Conservation (phyloP, 64 coral and sea anemone genomes). For the Platygyra sinensis region DNA sequence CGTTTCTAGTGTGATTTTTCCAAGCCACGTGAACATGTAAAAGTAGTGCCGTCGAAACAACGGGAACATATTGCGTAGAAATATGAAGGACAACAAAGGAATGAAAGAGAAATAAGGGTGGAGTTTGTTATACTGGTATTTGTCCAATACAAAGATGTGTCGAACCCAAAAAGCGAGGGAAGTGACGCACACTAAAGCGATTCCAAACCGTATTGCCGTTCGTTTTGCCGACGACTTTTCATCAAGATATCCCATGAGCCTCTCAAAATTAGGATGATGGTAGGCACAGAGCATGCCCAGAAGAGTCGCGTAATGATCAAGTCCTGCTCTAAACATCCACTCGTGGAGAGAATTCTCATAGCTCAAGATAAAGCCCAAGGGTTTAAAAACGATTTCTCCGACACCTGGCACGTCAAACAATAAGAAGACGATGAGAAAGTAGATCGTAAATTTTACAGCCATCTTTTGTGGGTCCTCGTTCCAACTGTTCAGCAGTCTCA, state of each 20-base stretch:
- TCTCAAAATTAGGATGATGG: constrained; percentile 74
- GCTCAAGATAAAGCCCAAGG: constrained; percentile 62
- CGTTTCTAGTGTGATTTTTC: constrained; percentile 85
- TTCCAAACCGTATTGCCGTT: constrained; percentile 46
- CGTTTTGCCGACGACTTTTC: constrained; percentile 15
- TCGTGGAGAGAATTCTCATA: constrained; percentile 86
- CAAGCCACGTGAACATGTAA: constrained; percentile 81
- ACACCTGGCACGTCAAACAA: constrained; percentile 78
- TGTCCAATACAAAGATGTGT: constrained; percentile 71
- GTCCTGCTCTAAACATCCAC: constrained; percentile 94
- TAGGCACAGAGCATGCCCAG: constrained; percentile 88
- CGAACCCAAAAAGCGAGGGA: constrained; percentile 60
- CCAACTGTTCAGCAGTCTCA: constrained; percentile 73
- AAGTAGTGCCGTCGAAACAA: constrained; percentile 56
- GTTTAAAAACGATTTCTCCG: constrained; percentile 73
- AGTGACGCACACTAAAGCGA: constrained; percentile 34
- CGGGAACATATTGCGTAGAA: constrained; percentile 77
- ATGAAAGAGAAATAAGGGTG: constrained; percentile 84
- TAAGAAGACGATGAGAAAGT: constrained; percentile 63
- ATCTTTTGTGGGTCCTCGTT: constrained; percentile 85
- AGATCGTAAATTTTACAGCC: constrained; percentile 73
- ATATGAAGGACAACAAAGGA: constrained; percentile 80
- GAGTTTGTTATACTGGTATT: constrained; percentile 77
- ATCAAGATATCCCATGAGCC: constrained; percentile 57
- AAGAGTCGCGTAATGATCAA: constrained; percentile 86